Evolutionary conservation across 2,797 vertebrate species (phyloP), one percentile per base, ranked within the genome.

Genomic region (Dryobates pubescens): DNA sequence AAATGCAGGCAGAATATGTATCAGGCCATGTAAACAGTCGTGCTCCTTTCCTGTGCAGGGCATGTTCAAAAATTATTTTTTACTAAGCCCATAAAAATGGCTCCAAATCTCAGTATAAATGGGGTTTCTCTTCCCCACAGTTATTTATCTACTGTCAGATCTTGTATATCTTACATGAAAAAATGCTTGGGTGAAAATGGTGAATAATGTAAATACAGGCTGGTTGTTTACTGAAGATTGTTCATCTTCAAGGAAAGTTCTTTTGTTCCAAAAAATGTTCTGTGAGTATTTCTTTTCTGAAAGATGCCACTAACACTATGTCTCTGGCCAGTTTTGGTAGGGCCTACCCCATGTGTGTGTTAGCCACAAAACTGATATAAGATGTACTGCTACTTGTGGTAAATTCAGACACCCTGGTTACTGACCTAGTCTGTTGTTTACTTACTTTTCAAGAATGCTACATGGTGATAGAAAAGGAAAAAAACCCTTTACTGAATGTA

Each of bases 141-240:
- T 81, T 92, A 94, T 89, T 96, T 88, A 94, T 88, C 89, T 71
- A 79, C 71, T 73, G 70, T 93, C 80, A 88, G 69, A 68, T 88
- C 87, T 76, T 92, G 64, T 94, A 70, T 87, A 93, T 89, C 63
- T 94, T 93, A 73, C 36, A 61, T 34, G 70, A 83, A 94, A 96
- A 91, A 79, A 86, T 89, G 49, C 61, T 86, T 92, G 73, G 63
- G 23, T 88, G 63, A 90, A 95, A 92, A 91, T 79, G 64, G 61
- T 70, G 82, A 91, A 88, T 88, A 94, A 83, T 70, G 49, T 95
- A 92, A 91, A 90, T 89, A 89, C 8, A 67, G 57, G 17, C 51
- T 83, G 45, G n/a, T 49, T 89, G 64, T 89, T 94, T 93, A 94
- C 38, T 9, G 6, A 78, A 86, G 57, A 86, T 36, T 81, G 74